Percentiles rank a stretch among this genome's conserved stretches.
Conservation (phyloP, 2,113 vertebrate species). For the Spilogale gracilis region DNA sequence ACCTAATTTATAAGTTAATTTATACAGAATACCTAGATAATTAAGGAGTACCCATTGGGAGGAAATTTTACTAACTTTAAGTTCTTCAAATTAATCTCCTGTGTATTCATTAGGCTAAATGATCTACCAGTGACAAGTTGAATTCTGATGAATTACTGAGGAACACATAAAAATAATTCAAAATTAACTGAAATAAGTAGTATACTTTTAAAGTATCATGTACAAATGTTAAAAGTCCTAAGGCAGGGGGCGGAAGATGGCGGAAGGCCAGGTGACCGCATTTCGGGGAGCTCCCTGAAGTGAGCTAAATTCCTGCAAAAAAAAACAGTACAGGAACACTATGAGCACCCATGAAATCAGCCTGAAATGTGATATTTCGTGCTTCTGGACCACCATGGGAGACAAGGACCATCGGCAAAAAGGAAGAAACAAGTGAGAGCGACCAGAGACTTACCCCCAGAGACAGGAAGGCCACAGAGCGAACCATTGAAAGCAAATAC, state of each 20-base stretch:
- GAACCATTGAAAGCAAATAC: no score
- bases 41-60: neutral
- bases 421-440: no score
- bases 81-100: neutral
- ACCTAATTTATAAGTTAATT: neutral
- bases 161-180: neutral
- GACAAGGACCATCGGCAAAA: no score
- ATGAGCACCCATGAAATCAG: no score
- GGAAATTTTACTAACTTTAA: neutral
- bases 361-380: no score
- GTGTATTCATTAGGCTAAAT: neutral
- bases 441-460: no score
- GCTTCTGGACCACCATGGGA: no score
- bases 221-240: neutral
- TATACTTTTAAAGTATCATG: neutral
- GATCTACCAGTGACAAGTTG: neutral
- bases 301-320: no score
- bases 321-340: no score
- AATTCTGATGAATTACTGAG: neutral
- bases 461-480: no score
- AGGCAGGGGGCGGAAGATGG: neutral
- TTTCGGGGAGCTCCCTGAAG: no score
- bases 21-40: neutral
- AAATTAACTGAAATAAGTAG: neutral
- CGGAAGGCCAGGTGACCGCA: no score